Percentiles rank a stretch among this genome's conserved stretches.
Evolutionary conservation across 2,113 vertebrate species (phyloP).

Genomic region (Nothobranchius furzeri): DNA sequence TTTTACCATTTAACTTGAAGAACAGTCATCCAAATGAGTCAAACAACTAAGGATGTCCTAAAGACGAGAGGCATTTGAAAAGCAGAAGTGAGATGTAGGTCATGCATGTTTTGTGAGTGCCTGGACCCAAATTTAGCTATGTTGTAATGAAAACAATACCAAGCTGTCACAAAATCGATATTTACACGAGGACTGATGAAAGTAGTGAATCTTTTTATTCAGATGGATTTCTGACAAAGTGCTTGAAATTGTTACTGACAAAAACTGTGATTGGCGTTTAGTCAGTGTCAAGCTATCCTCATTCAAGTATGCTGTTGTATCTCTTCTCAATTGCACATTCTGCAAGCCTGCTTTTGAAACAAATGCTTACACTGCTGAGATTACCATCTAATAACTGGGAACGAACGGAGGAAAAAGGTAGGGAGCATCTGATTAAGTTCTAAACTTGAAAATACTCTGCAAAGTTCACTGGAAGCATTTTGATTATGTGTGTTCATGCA

Average conservation of each 20-base stretch:
- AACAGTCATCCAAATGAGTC: neutral
- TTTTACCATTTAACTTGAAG: neutral
- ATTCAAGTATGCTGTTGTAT: neutral
- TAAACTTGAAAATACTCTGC: too few relatives aligned
- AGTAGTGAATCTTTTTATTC: neutral
- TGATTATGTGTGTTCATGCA: too few relatives aligned
- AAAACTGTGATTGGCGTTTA: neutral
- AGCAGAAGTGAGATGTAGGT: neutral
- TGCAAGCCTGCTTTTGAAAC: too few relatives aligned
- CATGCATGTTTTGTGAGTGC: neutral
- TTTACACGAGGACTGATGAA: slow-evolving; percentile 1
- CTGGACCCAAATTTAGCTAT: neutral
- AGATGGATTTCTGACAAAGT: neutral
- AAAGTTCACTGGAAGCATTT: too few relatives aligned
- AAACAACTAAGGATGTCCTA: neutral
- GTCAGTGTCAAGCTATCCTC: neutral
- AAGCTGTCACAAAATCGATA: neutral
- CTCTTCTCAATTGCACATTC: too few relatives aligned
- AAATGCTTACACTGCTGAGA: too few relatives aligned
- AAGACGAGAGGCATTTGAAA: neutral
- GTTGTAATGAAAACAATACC: neutral
- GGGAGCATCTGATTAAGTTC: too few relatives aligned
- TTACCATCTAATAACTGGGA: too few relatives aligned
- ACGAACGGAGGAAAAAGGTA: too few relatives aligned
- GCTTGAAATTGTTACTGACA: neutral